Conservation (phyloP, 2,113 vertebrate species). For the Ailuropoda melanoleuca region DNA sequence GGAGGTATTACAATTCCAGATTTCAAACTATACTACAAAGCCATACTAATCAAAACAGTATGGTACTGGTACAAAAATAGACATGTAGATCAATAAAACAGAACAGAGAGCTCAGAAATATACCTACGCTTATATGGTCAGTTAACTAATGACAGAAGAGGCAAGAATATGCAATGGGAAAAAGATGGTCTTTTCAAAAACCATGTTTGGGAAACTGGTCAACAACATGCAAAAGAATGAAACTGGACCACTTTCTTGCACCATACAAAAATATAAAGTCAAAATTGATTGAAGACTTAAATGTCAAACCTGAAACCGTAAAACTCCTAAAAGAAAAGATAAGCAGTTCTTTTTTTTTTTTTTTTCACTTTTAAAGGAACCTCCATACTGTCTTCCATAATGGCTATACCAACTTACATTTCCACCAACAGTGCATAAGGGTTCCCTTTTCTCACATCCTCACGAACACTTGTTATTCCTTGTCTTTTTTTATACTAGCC, state of each 20-base stretch:
- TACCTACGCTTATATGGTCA: neutral
- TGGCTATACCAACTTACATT: neutral
- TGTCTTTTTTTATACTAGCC: neutral
- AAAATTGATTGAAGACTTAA: neutral
- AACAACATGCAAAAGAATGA: neutral
- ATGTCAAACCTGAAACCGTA: neutral
- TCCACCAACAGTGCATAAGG: neutral
- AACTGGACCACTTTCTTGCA: neutral
- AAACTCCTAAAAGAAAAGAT: neutral
- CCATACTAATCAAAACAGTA: neutral
- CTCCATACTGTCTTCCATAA: neutral
- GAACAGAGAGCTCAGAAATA: neutral
- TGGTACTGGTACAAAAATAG: neutral
- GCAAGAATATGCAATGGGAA: neutral
- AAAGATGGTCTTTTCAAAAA: neutral
- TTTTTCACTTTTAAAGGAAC: neutral
- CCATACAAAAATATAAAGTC: neutral
- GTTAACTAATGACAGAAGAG: neutral
- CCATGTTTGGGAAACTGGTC: neutral
- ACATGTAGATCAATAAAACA: neutral
- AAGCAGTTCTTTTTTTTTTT: neutral
- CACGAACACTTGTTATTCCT: neutral
- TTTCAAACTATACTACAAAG: neutral
- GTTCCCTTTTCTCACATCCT: neutral
- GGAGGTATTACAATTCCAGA: neutral